These are phyloP conservation scores for Vollenhovia emeryi DNA, from an alignment of 1,140 invertebrate species.

Conservation along the genomic window DNA sequence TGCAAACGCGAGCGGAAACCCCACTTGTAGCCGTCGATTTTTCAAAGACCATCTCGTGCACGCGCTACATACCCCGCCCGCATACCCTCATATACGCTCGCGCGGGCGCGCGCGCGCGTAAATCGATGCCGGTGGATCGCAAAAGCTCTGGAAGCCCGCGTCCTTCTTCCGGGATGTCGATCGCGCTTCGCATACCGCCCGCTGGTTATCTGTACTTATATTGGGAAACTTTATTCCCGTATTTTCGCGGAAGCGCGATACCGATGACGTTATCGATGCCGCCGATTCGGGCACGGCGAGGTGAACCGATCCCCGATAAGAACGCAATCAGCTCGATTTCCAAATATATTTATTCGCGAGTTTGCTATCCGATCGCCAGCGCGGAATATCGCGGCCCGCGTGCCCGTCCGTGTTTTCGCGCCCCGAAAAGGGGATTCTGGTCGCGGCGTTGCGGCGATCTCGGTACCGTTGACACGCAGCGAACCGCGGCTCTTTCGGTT, in stretches of 20 bases:
- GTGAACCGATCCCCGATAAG: neutral
- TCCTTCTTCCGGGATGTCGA: slow-evolving; percentile 26
- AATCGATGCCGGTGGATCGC: slow-evolving; percentile 37
- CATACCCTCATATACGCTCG: neutral
- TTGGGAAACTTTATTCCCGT: slow-evolving; percentile 41
- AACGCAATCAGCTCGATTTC: neutral
- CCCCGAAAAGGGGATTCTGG: neutral
- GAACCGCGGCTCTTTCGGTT: slow-evolving; percentile 24
- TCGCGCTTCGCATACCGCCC: slow-evolving; percentile 65
- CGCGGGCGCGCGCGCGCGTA: neutral
- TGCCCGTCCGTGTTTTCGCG: neutral
- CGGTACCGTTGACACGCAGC: slow-evolving; percentile 14
- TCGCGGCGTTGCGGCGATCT: neutral
- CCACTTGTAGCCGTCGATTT: slow-evolving; percentile 77
- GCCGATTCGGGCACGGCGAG: neutral
- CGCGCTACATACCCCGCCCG: slow-evolving; percentile 54
- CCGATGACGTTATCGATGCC: neutral
- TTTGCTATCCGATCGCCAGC: neutral
- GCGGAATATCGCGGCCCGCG: neutral
- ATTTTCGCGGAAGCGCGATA: slow-evolving; percentile 8
- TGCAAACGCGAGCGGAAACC: slow-evolving; percentile 76
- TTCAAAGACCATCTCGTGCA: slow-evolving; percentile 74
- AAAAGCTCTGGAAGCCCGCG: slow-evolving; percentile 8
- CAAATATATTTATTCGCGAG: slow-evolving; percentile 33
- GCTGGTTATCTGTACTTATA: slow-evolving; percentile 56